phyloP scores from a whole-genome alignment of 2,888 invertebrate genomes.

The Anaspis maculata region DNA sequence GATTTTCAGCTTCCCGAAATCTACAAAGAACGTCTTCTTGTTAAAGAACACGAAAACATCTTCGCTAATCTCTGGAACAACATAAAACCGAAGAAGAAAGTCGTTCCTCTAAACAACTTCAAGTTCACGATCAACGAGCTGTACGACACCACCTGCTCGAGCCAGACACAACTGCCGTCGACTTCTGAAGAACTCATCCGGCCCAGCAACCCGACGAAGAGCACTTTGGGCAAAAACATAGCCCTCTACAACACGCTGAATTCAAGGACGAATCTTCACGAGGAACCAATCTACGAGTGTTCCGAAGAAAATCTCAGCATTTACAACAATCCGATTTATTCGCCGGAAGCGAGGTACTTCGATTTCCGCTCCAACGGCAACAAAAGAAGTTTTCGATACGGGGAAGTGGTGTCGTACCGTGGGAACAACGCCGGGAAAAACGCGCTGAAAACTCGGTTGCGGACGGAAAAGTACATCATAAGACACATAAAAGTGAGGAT shows the following conservation, averaged over 20 bases:
- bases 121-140: constrained; percentile 31
- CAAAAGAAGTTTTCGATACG: constrained; percentile 3
- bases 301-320: constrained; percentile 36
- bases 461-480: constrained; percentile 52
- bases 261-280: constrained; percentile 35
- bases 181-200: background rate
- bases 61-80: constrained; percentile 23
- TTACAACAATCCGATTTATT: constrained; percentile 39
- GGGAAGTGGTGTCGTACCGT: constrained; percentile 6
- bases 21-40: constrained; percentile 30
- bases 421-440: background rate
- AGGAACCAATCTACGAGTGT: constrained; percentile 40
- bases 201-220: constrained; percentile 5
- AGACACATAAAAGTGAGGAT: constrained; percentile 58
- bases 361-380: constrained; percentile 23
- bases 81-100: constrained; percentile 21
- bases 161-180: too few relatives aligned
- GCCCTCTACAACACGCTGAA: constrained; percentile 32
- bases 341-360: constrained; percentile 18
- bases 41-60: constrained; percentile 15
- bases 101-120: background rate
- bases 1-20: constrained; percentile 27
- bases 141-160: constrained; percentile 17
- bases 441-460: constrained; percentile 25
- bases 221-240: constrained; percentile 26